These are phyloP conservation scores for Beroe forskalii DNA, from an alignment of 37 sponge, comb jelly and placozoan species.

Conservation along the genomic window DNA sequence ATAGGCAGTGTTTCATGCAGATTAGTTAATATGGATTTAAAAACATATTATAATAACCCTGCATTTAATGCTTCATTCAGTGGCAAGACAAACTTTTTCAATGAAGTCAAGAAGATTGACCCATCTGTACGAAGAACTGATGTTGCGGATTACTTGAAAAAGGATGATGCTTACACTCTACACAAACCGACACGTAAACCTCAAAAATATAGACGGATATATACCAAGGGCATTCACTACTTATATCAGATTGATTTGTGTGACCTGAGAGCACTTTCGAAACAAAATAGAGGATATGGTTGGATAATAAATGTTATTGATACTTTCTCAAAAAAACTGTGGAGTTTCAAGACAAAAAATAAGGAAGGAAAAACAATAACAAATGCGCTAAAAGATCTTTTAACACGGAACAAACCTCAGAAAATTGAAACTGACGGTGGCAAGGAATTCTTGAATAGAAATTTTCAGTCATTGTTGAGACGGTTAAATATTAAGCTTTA, in stretches of 20 bases:
- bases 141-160: neutral
- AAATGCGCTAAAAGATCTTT: neutral
- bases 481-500: neutral
- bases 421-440: slow-evolving; percentile 31
- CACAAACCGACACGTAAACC: slow-evolving; percentile 4
- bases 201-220: neutral
- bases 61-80: neutral
- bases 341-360: slow-evolving; percentile 6
- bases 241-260: neutral
- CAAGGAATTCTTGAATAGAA: neutral
- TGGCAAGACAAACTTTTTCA: neutral
- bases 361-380: neutral
- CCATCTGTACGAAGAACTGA: neutral
- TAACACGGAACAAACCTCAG: neutral
- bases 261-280: neutral
- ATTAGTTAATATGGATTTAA: neutral
- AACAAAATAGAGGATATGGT: neutral
- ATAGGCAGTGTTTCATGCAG: no score
- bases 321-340: neutral
- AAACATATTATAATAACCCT: neutral
- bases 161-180: neutral
- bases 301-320: slow-evolving; percentile 5
- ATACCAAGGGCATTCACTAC: neutral
- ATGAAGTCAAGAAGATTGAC: neutral
- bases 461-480: neutral